These are phyloP conservation scores for Drosophila lowei DNA, from an alignment of 1,140 invertebrate genomes.

Conservation along the genomic window DNA sequence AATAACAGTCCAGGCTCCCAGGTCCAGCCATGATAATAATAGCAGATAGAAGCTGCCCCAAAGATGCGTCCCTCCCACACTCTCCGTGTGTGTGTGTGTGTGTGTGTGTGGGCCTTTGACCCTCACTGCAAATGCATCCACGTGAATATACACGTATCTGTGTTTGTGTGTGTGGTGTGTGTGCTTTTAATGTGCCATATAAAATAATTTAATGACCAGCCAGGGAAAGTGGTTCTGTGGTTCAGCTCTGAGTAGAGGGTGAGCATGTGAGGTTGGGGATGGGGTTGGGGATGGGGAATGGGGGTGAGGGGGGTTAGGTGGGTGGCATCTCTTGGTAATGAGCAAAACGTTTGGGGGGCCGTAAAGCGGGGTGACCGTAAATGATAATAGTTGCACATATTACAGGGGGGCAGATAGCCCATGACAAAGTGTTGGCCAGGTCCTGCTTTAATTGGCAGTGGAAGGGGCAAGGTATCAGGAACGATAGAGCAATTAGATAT, in stretches of 20 bases:
- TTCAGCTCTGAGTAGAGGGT: not conserved
- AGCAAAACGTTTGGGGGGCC: constrained; percentile 59
- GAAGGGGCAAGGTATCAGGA: not conserved
- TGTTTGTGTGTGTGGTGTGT: constrained; percentile 19
- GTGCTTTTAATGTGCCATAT: constrained; percentile 76
- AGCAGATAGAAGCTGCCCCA: constrained; percentile 50
- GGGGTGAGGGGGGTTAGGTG: not conserved
- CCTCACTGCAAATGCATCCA: constrained; percentile 43
- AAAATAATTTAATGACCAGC: constrained; percentile 74
- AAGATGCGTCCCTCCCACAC: constrained; percentile 20
- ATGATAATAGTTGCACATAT: constrained; percentile 58
- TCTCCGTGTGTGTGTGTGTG: not conserved
- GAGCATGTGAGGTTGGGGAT: not conserved
- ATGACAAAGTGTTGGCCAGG: constrained; percentile 38
- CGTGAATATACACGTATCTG: constrained; percentile 15
- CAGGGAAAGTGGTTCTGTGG: constrained; percentile 11
- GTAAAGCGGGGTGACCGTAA: constrained; percentile 50
- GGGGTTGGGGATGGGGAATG: not conserved
- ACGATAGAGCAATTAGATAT: not conserved
- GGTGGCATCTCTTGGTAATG: constrained; percentile 45
- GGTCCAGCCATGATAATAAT: constrained; percentile 53
- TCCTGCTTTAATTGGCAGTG: constrained; percentile 33
- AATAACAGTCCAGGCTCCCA: constrained; percentile 42
- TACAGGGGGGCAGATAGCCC: constrained; percentile 37
- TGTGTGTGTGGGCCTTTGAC: constrained; percentile 19